A percentile compares a stretch with the other conserved stretches of the same genome.
Conservation (phyloP, 2,113 vertebrate genomes). For the Lophius piscatorius region DNA sequence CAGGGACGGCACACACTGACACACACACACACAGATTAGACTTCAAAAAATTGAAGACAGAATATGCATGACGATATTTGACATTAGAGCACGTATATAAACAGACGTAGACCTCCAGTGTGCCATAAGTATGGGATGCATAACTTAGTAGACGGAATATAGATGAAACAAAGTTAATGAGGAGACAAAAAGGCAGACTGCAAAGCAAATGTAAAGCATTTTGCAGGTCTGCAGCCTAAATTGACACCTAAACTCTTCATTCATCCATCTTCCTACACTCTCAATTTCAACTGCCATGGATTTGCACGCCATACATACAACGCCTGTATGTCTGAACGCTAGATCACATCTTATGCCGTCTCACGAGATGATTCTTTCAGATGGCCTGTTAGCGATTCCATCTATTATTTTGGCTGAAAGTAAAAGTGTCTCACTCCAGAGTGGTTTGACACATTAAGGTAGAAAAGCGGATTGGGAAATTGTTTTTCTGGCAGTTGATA, state of each 20-base stretch:
- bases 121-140: conserved; percentile 47
- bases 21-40: conserved; percentile 26
- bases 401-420: conserved; percentile 4
- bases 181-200: conserved; percentile 22
- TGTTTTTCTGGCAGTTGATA: conserved; percentile 21
- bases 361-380: conserved; percentile 2
- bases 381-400: conserved; percentile 4
- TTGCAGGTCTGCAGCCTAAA: conserved; percentile 17
- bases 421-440: conserved; percentile 7
- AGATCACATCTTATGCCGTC: neutral
- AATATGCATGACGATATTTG: conserved; percentile 38
- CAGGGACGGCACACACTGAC: conserved; percentile 45
- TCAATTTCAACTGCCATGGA: neutral
- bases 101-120: conserved; percentile 69
- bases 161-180: conserved; percentile 52
- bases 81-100: conserved; percentile 65
- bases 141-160: conserved; percentile 30
- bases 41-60: conserved; percentile 31
- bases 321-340: neutral
- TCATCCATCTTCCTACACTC: conserved; percentile 24
- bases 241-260: conserved; percentile 10
- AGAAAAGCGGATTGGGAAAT: conserved; percentile 12
- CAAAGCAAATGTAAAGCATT: conserved; percentile 19
- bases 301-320: conserved; percentile 7
- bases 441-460: neutral